These are phyloP conservation scores for Chamaetylas fuelleborni DNA, from an alignment of 2,113 vertebrate species.

Conservation along the genomic window DNA sequence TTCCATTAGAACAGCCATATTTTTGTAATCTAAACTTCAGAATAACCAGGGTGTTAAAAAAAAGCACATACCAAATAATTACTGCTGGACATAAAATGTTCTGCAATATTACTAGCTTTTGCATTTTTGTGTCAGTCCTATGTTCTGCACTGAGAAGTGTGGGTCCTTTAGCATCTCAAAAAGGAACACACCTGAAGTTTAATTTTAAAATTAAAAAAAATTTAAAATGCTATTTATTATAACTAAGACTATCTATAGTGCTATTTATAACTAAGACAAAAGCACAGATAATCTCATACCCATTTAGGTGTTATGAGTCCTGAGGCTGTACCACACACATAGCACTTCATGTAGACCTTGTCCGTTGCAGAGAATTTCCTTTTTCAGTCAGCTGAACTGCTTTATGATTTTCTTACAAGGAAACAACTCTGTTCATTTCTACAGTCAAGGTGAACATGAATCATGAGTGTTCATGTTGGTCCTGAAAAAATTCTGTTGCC, in stretches of 20 bases:
- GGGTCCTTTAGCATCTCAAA: neutral
- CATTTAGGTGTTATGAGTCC: neutral
- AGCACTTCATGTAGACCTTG: neutral
- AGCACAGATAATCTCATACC: neutral
- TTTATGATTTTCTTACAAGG: neutral
- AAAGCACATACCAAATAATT: neutral
- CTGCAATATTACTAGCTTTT: neutral
- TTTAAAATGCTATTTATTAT: neutral
- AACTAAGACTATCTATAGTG: neutral
- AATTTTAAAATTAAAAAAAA: neutral
- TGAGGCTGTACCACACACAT: neutral
- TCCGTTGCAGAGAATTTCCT: neutral
- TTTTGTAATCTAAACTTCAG: neutral
- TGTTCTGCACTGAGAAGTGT: neutral
- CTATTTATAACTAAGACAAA: no score
- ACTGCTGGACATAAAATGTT: neutral
- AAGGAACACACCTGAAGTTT: neutral
- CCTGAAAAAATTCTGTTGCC: rapidly evolving
- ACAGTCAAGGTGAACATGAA: neutral
- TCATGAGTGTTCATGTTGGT: neutral
- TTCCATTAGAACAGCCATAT: neutral
- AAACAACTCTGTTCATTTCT: neutral
- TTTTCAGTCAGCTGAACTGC: neutral
- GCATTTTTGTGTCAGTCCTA: neutral
- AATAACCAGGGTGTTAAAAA: neutral